phyloP scores from a whole-genome alignment of 2,113 vertebrate genomes.

The Madoqua kirkii region DNA sequence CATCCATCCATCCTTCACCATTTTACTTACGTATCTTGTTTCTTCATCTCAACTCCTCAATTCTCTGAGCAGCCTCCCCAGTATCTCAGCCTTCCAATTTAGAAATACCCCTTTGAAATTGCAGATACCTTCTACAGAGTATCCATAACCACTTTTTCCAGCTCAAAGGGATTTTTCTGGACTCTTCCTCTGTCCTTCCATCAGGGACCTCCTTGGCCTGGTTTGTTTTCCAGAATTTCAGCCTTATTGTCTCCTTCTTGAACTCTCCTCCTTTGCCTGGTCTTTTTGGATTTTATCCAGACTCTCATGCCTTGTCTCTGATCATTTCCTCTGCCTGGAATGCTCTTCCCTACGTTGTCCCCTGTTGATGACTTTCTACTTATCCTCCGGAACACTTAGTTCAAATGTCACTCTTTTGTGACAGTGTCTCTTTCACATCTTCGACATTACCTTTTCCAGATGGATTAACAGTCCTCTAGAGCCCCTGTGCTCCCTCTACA shows the following conservation, averaged over 20 bases:
- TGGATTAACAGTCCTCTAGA: constrained; percentile 35
- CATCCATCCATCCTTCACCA: neutral
- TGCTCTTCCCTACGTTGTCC: neutral
- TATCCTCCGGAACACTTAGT: neutral
- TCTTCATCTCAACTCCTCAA: neutral
- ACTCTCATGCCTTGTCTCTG: neutral
- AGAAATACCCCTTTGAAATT: neutral
- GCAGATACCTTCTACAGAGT: neutral
- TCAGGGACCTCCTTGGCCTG: neutral
- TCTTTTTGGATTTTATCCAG: neutral
- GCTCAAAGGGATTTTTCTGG: neutral
- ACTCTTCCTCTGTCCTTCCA: neutral
- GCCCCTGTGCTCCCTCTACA: constrained; percentile 26
- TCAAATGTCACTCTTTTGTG: neutral
- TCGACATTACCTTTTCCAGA: neutral
- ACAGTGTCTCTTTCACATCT: neutral
- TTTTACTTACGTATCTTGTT: neutral
- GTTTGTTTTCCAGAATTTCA: neutral
- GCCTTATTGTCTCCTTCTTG: neutral
- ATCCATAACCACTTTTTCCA: neutral
- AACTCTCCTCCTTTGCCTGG: neutral
- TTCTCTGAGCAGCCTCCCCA: neutral
- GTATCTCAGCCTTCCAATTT: neutral
- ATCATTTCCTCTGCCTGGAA: neutral
- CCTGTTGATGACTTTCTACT: neutral